Base-by-base conservation (phyloP, 2,888 invertebrate genomes). In the Tachina grossa region DNA sequence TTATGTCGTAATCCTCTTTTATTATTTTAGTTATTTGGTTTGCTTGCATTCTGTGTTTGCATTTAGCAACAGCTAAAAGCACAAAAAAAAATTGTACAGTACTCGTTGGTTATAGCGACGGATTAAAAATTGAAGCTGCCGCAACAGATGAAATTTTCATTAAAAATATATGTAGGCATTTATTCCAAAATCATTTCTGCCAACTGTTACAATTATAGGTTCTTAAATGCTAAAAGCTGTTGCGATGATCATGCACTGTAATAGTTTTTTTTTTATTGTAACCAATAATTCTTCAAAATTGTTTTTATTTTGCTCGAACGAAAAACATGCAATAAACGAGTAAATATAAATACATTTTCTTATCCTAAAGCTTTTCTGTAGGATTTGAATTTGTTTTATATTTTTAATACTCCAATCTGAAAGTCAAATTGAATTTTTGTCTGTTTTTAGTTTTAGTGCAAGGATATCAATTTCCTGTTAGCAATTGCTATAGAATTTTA, bases 1-100 rank as follows among this genome's bases (percentile, higher is more conserved):
- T 57, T 77, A 45, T 66, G 13, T n/a, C 41, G 41, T 68, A 69
- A 78, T 71, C 78, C 31, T 13, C 19, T 63, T 53, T 78, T 78
- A 71, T 78, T 78, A 63, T 63, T 69, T 43, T 16, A 45, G n/a
- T n/a, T 66, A 55, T 53, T 53, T 43, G 4, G 3, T 59, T 55
- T 55, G 47, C 3, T 45, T 59, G 41, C 49, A 19, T 59, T 13
- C 55, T 19, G 16, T 45, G 16, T 51, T n/a, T 61, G 61, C 45
- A 63, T 19, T 43, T 49, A 10, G 43, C n/a, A 16, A 51, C n/a
- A 16, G 31, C 22, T 16, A 4, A 14, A 51, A 51, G 19, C 10
- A 45, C 19, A 72, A 72, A 39, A 53, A 31, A 72, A 49, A 51
- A 49, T 31, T 31, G 0, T 31, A 31, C 31, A 31, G 31, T 31